Evolutionary conservation across 2,888 invertebrate genomes (phyloP).

Genomic region (Apamea monoglypha): DNA sequence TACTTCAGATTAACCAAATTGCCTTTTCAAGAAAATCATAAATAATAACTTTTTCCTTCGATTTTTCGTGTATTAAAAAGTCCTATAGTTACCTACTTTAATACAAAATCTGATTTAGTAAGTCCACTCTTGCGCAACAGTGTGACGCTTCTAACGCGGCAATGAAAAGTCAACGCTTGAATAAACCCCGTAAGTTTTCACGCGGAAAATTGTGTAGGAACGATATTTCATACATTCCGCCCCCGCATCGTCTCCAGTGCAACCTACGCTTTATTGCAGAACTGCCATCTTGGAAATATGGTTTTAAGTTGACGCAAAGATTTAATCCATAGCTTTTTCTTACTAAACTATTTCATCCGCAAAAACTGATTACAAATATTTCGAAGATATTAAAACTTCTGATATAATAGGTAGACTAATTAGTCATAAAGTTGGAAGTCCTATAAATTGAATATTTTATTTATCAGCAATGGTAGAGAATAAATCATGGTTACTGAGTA

Average conservation of each 20-base stretch:
- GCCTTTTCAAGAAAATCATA: neutral
- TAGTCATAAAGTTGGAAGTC: neutral
- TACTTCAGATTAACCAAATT: conserved; percentile 28
- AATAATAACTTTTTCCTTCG: neutral
- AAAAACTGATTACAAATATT: neutral
- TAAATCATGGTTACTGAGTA: conserved; percentile 4
- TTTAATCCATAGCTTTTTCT: neutral
- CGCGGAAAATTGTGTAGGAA: conserved; percentile 20
- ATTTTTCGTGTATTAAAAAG: neutral
- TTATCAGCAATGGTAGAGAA: neutral
- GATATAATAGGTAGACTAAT: neutral
- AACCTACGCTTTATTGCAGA: conserved; percentile 21
- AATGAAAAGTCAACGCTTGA: neutral
- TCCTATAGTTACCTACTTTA: too few relatives aligned
- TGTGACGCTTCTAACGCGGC: neutral
- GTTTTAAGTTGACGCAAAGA: neutral
- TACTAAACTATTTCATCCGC: neutral
- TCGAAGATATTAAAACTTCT: neutral
- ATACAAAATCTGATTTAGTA: neutral
- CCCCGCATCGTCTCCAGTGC: neutral
- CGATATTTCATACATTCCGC: neutral
- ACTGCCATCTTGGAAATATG: neutral
- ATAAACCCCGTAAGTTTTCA: conserved; percentile 3
- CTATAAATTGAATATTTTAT: neutral
- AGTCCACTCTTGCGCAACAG: conserved; percentile 19